Evolutionary conservation across 2,797 vertebrate species (phyloP), one percentile per base, ranked within the genome.

Genomic region (Sebastes taczanowskii): DNA sequence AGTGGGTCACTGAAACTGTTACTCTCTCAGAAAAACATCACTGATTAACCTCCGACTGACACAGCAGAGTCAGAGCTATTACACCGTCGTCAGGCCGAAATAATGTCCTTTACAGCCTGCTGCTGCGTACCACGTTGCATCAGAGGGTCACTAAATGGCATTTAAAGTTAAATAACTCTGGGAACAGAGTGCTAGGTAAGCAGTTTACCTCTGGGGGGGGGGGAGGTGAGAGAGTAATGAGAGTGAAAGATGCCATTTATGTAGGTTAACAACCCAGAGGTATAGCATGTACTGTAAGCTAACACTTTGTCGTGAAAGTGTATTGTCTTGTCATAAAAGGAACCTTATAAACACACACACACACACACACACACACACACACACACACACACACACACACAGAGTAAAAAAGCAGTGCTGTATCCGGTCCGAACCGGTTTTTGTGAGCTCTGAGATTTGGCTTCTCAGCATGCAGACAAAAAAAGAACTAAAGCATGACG

Each of bases 21-120:
- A 32, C 30, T 58, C 20, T n/a, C 13, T n/a, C 14, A 25, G 38
- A 87, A 77, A 76, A 77, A 76, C 49, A 67, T 85, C 66, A 93
- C 77, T 84, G 67, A 92, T 92, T 89, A 87, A 92, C 84, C 18
- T 38, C 64, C 32, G 10, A 81, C 59, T 86, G 80, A 83, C 75
- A 82, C 56, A 55, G 78, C 29, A 78, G 27, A 63, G 58, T 58
- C 8, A 59, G 25, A 79, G 56, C 25, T 71, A 46, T 87, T 85
- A 84, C 63, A 67, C 49, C 4, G 11, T 58, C 77, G 62, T 79
- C 65, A 80, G 63, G 27, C 14, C 32, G 65, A 29, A 82, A 81
- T 55, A 14, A 18, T 27, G 55, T 59, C 38, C 34, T 88, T 86
- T 77, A 84, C 74, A 35, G 27, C 42, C 6, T 61, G 35, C 27